phyloP scores from a whole-genome alignment of 2,888 invertebrate genomes.

The Acronicta leporina region DNA sequence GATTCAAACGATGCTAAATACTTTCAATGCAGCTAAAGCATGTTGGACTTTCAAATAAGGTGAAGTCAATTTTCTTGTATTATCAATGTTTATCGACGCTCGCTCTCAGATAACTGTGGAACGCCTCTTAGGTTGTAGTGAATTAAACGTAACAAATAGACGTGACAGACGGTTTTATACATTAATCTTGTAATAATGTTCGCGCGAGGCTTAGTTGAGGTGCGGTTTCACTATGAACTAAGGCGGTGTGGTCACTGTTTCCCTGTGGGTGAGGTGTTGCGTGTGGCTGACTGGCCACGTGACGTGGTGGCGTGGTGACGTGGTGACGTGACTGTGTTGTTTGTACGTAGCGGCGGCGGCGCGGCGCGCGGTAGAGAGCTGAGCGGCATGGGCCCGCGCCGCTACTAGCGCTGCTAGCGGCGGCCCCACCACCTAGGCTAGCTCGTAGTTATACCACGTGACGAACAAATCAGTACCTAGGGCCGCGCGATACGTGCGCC shows the following conservation, averaged over 20 bases:
- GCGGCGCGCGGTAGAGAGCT: constrained; percentile 73
- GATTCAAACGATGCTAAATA: constrained; percentile 34
- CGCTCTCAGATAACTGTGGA: constrained; percentile 63
- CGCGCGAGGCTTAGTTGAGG: constrained; percentile 27
- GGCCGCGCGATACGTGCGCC: constrained; percentile 19
- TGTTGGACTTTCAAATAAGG: constrained; percentile 38
- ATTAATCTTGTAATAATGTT: constrained; percentile 11
- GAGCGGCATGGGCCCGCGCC: constrained; percentile 79
- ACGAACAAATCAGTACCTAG: constrained; percentile 55
- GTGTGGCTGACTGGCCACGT: constrained; percentile 14
- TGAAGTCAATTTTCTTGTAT: constrained; percentile 40
- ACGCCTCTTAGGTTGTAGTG: constrained; percentile 72
- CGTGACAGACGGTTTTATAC: constrained; percentile 21
- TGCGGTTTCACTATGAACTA: constrained; percentile 63
- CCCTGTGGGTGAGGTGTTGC: constrained; percentile 26
- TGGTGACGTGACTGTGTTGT: constrained; percentile 61
- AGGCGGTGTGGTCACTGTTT: constrained; percentile 55
- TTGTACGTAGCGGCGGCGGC: constrained; percentile 77
- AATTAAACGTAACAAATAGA: constrained; percentile 30
- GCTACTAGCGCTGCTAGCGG: constrained; percentile 73
- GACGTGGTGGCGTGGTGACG: no score
- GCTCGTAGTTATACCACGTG: constrained; percentile 46
- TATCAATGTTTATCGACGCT: constrained; percentile 46
- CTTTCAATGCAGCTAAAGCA: constrained; percentile 40
- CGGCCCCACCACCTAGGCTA: constrained; percentile 48